phyloP scores from a whole-genome alignment of 2,113 vertebrate genomes.

The Alethe diademata region DNA sequence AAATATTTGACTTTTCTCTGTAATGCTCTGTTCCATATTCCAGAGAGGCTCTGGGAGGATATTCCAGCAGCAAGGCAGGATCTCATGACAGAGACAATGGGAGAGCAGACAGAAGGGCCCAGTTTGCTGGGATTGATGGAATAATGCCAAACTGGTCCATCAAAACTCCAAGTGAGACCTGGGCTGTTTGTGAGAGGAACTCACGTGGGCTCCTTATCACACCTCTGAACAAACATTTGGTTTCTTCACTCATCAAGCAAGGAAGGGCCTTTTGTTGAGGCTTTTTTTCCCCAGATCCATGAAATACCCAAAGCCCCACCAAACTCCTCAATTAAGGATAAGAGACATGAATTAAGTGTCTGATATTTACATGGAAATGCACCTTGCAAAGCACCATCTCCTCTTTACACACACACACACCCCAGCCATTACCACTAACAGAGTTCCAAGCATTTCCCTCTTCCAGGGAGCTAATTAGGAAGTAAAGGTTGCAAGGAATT shows the following conservation, averaged over 20 bases:
- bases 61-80: background rate
- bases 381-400: background rate
- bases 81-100: background rate
- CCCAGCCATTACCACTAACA: background rate
- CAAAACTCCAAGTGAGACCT: background rate
- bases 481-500: background rate
- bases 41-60: background rate
- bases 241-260: background rate
- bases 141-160: background rate
- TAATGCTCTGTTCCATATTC: background rate
- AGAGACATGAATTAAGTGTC: rapidly evolving
- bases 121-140: background rate
- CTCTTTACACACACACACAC: rapidly evolving
- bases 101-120: background rate
- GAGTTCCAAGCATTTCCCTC: background rate
- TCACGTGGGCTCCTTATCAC: background rate
- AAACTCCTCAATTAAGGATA: background rate
- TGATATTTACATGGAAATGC: background rate
- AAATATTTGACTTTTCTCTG: background rate
- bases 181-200: background rate
- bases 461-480: background rate
- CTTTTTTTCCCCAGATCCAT: rapidly evolving
- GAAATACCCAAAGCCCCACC: background rate
- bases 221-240: background rate
- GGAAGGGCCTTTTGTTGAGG: background rate